Base-by-base conservation (phyloP, 2,888 invertebrate species). In the Panopea generosa region DNA sequence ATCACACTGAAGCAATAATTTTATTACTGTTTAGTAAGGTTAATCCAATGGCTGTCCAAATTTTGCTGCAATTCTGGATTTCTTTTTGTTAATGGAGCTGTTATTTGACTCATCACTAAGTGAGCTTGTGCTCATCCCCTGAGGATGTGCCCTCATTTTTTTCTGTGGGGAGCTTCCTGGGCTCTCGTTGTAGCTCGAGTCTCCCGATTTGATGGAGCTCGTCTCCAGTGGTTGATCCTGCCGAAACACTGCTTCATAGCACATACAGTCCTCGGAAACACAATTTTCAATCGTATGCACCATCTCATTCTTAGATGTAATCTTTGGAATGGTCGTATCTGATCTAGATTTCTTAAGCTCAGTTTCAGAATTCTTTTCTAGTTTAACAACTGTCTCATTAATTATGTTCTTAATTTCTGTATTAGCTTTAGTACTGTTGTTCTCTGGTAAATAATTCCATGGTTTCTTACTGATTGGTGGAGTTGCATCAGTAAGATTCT, bases 1-100 rank as follows among this genome's bases (percentile, higher is more conserved):
- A n/a, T n/a, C n/a, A n/a, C n/a, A n/a, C n/a, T n/a, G n/a, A n/a
- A n/a, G n/a, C n/a, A n/a, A n/a, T n/a, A n/a, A n/a, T n/a, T n/a
- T n/a, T n/a, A n/a, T n/a, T n/a, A n/a, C n/a, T n/a, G n/a, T n/a
- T n/a, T n/a, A n/a, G n/a, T n/a, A n/a, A n/a, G n/a, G 38, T 18
- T 49, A 65, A 65, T 82, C 78, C 3, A 86, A 68, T 47, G 86
- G 86, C 20, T 83, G 77, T 27, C 65, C 78, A 77, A 90, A 90
- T 55, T 84, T 87, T 2, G 90, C 90, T 40, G 89, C 90, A 62
- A 90, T 83, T 29, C 89, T 79, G 14, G 82, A 77, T 49, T 83
- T 77, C 27, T 83, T 71, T 16, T 86, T 87, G 29, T 60, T 65
- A 2, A 73, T 56, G 7, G 80, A 73, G 38, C 76, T 71, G 45